Base-by-base conservation (phyloP, 2,888 invertebrate genomes). In the Abrostola triplasia region DNA sequence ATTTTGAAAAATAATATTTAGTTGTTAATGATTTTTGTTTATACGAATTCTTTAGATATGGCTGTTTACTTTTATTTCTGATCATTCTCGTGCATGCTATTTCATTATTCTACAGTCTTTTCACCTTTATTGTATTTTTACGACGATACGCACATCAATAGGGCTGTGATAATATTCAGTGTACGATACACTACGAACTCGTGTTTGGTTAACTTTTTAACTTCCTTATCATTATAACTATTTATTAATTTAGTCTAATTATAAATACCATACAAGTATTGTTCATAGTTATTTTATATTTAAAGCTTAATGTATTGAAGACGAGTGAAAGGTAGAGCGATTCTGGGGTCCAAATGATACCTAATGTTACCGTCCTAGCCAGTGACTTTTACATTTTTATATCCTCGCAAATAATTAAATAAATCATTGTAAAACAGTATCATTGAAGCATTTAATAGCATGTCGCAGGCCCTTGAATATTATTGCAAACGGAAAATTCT, bases 81-180 rank as follows among this genome's bases (percentile, higher is more conserved):
- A 64, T 53, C 58, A 60, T 64, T 64, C 54, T 66, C 52, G 51
- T 66, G 62, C 55, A 64, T 73, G 57, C 50, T 55, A 51, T 58
- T 55, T 60, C 50, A 67, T 73, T 74, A 53, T 24, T 67, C 80
- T 80, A 67, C 82, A 84, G 78, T 85, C 74, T 83, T 80, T 81
- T 79, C 71, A 75, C 61, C 70, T 80, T 81, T 74, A 83, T 67
- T 78, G 76, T 83, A 76, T 83, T 82, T 78, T 64, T 52, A 76
- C 76, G 71, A 79, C 81, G 77, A 87, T 81, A 86, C 90, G 92
- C 92, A 92, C 93, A 94, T 93, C 91, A 92, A 88, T 78, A 85
- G 84, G 94, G 94, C 94, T 94, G 94, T 94, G 94, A 94, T 92
- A 92, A 86, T 83, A 84, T 82, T 84, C 81, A 86, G 86, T 88